Evolutionary conservation across 37 sponge, comb jelly and placozoan species (phyloP), one percentile per base, ranked within the genome.

Genomic region (Oopsacas minuta): DNA sequence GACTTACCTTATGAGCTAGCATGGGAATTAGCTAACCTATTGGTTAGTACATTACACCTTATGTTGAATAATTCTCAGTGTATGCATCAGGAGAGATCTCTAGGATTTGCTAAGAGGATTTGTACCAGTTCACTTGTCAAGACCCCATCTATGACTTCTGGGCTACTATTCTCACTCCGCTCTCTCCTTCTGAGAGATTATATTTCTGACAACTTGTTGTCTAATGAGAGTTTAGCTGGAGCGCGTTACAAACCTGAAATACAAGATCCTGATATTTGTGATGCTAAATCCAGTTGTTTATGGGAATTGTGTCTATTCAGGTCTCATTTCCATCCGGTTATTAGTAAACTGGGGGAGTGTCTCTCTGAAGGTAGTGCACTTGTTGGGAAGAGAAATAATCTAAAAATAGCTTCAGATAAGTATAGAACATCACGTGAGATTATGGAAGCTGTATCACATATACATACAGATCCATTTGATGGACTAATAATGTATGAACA

Each of bases 381-480:
- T 10, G 75, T 61, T 3, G 75, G 75, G 75, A 61, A 61, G 75
- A 61, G 75, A n/a, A 61, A 61, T 34, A 61, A n/a, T n/a, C 75
- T 61, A 7, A 61, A 61, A n/a, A 10, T 61, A 61, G 75, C 75
- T n/a, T 61, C 75, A n/a, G 75, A 61, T n/a, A 61, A 61, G 75
- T 61, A 32, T 34, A 10, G 28, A 3, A 61, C 17, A 32, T 61
- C 28, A 25, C 28, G 28, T 3, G 75, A 61, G 22, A 61, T 61
- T 20, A 25, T 61, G 75, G 75, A 61, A 12, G 75, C 75, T 61
- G 30, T 34, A 3, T 61, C 75, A 25, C 75, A 32, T 3, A 5
- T 25, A 7, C 75, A 61, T 12, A 61, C 75, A 3, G 75, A 61
- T n/a, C 75, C 75, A 61, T 61, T 61, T 34, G 75, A 61, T 10